Evolutionary conservation across 2,888 invertebrate species (phyloP).

Genomic region (Neoitamus cyanurus): DNA sequence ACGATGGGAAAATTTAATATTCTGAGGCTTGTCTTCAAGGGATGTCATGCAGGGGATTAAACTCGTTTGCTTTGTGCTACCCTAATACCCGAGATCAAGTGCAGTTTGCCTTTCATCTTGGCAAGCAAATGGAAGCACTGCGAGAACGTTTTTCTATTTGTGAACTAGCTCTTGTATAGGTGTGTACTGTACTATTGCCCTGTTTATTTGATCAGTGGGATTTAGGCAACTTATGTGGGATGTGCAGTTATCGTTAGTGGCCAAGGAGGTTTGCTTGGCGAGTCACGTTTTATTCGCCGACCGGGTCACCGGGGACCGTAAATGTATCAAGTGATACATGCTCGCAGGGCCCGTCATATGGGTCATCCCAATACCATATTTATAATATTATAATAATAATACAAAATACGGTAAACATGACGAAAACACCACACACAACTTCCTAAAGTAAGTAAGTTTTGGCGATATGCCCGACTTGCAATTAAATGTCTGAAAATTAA

Average conservation of each 20-base stretch:
- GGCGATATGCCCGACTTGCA: too few species aligned
- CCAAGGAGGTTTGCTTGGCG: background rate
- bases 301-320: too few species aligned
- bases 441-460: too few species aligned
- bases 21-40: constrained; percentile 44
- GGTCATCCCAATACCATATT: too few species aligned
- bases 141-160: background rate
- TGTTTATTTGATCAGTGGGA: background rate
- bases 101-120: constrained; percentile 43
- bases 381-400: too few species aligned
- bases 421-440: too few species aligned
- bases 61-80: constrained; percentile 37
- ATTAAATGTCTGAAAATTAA: too few species aligned
- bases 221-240: background rate
- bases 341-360: too few species aligned
- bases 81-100: constrained; percentile 42
- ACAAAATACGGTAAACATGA: too few species aligned
- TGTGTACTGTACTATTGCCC: background rate
- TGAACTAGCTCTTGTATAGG: background rate
- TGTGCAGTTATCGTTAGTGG: background rate
- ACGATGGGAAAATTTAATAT: constrained; percentile 46
- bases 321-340: too few species aligned
- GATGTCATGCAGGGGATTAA: constrained; percentile 44
- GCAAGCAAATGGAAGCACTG: constrained; percentile 26
- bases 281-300: constrained; percentile 5